Evolutionary conservation across 2,113 vertebrate genomes (phyloP), one percentile per base, ranked within the genome.

Genomic region (Oriolus oriolus): DNA sequence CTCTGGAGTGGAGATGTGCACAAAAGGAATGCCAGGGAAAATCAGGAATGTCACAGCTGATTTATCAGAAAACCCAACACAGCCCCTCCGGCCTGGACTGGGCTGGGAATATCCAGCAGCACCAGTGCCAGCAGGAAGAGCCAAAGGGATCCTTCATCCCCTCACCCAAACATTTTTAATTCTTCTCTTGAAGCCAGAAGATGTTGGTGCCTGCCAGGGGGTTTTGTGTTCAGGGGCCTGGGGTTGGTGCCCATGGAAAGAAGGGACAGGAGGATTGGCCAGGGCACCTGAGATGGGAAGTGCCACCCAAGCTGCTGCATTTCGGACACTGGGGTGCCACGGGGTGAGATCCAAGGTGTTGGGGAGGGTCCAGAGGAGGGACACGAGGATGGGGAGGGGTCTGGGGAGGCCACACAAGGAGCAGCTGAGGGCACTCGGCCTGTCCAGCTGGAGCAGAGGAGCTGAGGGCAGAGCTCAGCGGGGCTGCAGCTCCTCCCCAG

Each of bases 161-260:
- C 41, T 53, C 26, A 65, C n/a, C 28, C 15, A 47, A 8, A 59
- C 52, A 20, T 7, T 3, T 47, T 56, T 37, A 47, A 19, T 64
- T 13, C 42, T 88, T 76, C 28, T 68, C n/a, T 80, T 13, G 13
- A 22, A 56, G 44, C 16, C 45, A 49, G 47, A 44, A 59, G 44
- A 3, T 27, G 3, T 23, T 41, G 33, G 42, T 28, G 63, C 4
- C 15, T 70, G 17, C 37, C 20, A 7, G 24, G 28, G 31, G 54
- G 4, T 15, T 41, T 56, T 82, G 17, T 63, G 47, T 8, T 16
- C 33, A 14, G 49, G 35, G 9, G 31, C 21, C 81, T 45, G 18
- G 23, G 39, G 4, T 6, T 1, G 2, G 13, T 24, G 66, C 24
- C 3, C 21, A 10, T 0, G 1, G n/a, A 23, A 5, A 10, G 53